phyloP scores from a whole-genome alignment of 2,888 invertebrate species.

The Melikaiella ostensackeni region DNA sequence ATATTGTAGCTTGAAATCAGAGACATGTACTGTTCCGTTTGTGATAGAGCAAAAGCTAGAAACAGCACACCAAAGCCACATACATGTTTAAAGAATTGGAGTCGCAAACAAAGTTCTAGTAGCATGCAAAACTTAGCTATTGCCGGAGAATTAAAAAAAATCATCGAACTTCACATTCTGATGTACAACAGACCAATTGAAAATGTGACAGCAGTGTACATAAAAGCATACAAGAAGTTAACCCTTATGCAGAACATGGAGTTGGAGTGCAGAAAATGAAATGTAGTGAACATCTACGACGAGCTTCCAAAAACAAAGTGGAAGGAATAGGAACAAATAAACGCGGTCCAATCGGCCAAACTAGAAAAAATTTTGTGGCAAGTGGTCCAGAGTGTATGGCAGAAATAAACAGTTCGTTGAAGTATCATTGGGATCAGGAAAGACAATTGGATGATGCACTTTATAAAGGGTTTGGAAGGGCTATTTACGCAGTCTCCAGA shows the following conservation, averaged over 20 bases:
- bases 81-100: constrained; percentile 58
- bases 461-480: background rate
- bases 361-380: background rate
- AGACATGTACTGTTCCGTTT: constrained; percentile 61
- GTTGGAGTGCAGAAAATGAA: background rate
- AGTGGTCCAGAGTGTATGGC: background rate
- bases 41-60: constrained; percentile 39
- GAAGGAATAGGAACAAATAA: background rate
- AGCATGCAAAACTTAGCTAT: constrained; percentile 42
- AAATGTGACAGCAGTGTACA: too few species aligned
- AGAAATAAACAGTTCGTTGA: too few species aligned
- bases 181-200: too few species aligned
- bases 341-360: background rate
- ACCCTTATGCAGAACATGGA: constrained; percentile 17
- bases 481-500: background rate
- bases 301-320: background rate
- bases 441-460: background rate
- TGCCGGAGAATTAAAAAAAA: too few species aligned
- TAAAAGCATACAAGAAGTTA: too few species aligned
- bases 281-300: background rate
- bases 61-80: constrained; percentile 31
- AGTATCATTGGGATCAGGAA: background rate
- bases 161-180: too few species aligned
- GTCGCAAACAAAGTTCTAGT: constrained; percentile 42
- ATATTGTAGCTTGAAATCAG: constrained; percentile 54